Evolutionary conservation across 2,888 invertebrate genomes (phyloP).

Genomic region (Spatulosminthurus flaviceps): DNA sequence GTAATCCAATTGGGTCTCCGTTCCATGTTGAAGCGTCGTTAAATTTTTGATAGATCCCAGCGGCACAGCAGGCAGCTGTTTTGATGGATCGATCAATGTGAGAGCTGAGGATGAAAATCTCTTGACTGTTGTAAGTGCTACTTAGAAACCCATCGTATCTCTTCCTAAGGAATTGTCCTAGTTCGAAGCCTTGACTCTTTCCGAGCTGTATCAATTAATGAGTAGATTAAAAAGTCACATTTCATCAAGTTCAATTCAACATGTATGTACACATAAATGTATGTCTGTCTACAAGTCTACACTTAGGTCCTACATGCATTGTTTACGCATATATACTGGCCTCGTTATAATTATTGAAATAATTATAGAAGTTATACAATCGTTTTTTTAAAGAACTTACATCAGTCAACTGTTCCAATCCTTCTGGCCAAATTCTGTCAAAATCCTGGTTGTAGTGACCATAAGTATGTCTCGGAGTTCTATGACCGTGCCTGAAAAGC

Average conservation of each 20-base stretch:
- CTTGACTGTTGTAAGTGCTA: constrained; percentile 64
- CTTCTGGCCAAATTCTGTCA: neutral
- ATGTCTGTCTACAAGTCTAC: too few species aligned
- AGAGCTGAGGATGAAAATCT: constrained; percentile 74
- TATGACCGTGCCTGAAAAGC: neutral
- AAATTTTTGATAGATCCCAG: constrained; percentile 75
- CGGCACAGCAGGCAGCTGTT: constrained; percentile 83
- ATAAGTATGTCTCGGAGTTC: neutral
- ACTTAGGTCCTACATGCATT: too few species aligned
- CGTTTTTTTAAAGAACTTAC: too few species aligned
- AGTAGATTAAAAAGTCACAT: too few species aligned
- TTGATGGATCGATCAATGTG: constrained; percentile 84
- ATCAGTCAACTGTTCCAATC: neutral
- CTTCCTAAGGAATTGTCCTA: constrained; percentile 77
- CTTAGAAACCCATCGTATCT: constrained; percentile 73
- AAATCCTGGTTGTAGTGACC: neutral
- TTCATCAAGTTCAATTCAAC: too few species aligned
- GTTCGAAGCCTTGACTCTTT: constrained; percentile 68
- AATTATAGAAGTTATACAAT: too few species aligned
- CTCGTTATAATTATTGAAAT: too few species aligned
- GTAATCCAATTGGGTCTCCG: too few species aligned
- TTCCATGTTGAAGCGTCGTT: too few species aligned
- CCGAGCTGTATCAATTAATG: constrained; percentile 62
- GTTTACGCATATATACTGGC: too few species aligned
- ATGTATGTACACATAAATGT: too few species aligned